phyloP scores from a whole-genome alignment of 2,113 vertebrate genomes.

The Baryphthengus martii region DNA sequence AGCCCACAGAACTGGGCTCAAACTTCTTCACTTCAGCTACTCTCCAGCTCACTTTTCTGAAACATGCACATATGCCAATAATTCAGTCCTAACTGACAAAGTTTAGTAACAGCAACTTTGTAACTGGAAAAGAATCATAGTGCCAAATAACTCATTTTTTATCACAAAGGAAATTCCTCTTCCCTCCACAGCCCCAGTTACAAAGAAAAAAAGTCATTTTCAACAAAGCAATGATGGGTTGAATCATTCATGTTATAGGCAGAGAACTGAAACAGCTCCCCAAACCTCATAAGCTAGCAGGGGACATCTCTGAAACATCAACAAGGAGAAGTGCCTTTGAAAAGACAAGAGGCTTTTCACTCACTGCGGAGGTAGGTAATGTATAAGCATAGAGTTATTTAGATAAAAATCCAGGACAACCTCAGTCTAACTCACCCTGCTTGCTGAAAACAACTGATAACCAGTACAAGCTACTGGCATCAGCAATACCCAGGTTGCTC shows the following conservation, averaged over 20 bases:
- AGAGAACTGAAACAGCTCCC: background rate
- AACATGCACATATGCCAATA: background rate
- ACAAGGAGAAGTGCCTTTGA: background rate
- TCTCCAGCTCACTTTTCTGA: background rate
- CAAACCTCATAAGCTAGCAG: background rate
- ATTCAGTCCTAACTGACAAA: background rate
- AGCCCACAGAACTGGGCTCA: background rate
- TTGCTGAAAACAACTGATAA: background rate
- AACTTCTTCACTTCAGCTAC: background rate
- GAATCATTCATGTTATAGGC: background rate
- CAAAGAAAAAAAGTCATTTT: background rate
- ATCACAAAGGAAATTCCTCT: background rate
- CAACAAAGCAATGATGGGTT: background rate
- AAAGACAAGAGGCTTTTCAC: background rate
- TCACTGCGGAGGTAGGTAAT: background rate
- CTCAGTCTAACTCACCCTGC: background rate
- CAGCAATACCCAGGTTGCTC: background rate
- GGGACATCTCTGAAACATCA: background rate
- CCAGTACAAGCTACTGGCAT: background rate
- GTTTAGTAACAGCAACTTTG: background rate
- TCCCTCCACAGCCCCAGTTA: background rate
- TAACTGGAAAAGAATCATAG: background rate
- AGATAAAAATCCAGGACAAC: background rate
- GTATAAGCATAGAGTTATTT: background rate
- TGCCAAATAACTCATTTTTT: background rate